Evolutionary conservation across 37 sponge, comb jelly and placozoan species (phyloP).

Genomic region (Tethya wilhelma): DNA sequence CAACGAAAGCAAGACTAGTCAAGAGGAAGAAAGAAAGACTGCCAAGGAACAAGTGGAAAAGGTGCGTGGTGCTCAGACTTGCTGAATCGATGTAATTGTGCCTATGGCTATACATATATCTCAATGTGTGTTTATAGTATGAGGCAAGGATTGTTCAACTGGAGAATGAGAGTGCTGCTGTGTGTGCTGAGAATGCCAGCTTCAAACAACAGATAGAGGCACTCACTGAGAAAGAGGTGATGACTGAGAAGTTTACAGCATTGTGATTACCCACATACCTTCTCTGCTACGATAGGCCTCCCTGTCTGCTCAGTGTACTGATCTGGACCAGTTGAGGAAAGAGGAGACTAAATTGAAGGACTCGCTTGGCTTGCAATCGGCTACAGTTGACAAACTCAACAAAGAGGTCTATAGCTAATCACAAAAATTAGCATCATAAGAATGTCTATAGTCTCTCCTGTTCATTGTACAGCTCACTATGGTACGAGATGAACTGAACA

Average conservation of each 20-base stretch:
- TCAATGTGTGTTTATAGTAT: constrained; percentile 1
- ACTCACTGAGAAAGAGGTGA: not conserved
- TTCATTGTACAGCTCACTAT: constrained; percentile 1
- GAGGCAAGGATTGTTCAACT: not conserved
- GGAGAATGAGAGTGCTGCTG: not conserved
- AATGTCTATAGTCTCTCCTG: not conserved
- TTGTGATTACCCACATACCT: not conserved
- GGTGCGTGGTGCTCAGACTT: not conserved
- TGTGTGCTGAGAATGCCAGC: not conserved
- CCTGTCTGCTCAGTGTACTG: constrained; percentile 8
- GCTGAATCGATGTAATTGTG: not conserved
- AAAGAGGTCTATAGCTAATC: constrained; percentile 5
- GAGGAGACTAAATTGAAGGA: not conserved
- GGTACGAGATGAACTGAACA: constrained; percentile 1
- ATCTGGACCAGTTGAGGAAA: not conserved
- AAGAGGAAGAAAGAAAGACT: not conserved
- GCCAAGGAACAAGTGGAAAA: not conserved
- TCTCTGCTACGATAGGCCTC: not conserved
- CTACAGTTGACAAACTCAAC: not conserved
- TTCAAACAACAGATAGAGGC: constrained; percentile 13
- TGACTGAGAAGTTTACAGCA: not conserved
- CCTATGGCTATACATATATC: not conserved
- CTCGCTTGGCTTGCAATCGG: not conserved
- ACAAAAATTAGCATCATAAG: not conserved
- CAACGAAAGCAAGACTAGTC: not conserved